phyloP scores from a whole-genome alignment of 2,888 invertebrate genomes.

The Noctua janthe region DNA sequence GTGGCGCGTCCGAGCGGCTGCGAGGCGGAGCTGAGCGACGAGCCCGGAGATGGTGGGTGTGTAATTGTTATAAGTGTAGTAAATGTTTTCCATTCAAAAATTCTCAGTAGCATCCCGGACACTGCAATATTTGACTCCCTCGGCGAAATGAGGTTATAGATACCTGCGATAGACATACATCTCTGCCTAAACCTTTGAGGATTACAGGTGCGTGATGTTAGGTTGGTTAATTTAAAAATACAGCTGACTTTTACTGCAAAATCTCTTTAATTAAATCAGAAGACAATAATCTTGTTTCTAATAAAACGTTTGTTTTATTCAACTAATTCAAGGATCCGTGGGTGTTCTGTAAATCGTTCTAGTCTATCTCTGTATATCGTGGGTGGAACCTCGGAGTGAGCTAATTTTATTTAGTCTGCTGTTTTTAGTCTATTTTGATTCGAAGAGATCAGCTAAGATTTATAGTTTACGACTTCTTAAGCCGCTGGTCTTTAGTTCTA shows the following conservation, averaged over 20 bases:
- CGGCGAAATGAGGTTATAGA: not conserved
- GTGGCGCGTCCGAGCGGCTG: too few species aligned
- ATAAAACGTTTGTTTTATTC: slow-evolving; percentile 10
- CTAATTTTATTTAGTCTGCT: slow-evolving; percentile 17
- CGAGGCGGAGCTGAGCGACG: too few species aligned
- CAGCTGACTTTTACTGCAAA: not conserved
- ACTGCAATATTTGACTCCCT: not conserved
- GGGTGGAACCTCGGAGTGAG: not conserved
- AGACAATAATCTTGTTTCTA: not conserved
- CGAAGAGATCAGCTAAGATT: not conserved
- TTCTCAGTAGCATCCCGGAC: not conserved
- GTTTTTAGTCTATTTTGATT: slow-evolving; percentile 13
- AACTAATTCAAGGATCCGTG: slow-evolving; percentile 22
- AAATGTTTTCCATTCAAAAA: too few species aligned
- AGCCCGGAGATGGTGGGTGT: too few species aligned
- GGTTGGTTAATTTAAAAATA: not conserved
- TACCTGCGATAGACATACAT: not conserved
- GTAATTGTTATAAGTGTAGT: too few species aligned
- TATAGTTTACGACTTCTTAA: not conserved
- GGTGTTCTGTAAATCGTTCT: slow-evolving; percentile 9
- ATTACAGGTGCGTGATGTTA: not conserved
- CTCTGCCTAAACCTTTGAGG: not conserved
- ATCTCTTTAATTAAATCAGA: not conserved
- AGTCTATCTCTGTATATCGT: not conserved
- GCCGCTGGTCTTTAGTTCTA: not conserved